A percentile compares a stretch with the other conserved stretches of the same genome.
phyloP scores from a whole-genome alignment of 2,797 vertebrate genomes.

The Distichodus sexfasciatus region DNA sequence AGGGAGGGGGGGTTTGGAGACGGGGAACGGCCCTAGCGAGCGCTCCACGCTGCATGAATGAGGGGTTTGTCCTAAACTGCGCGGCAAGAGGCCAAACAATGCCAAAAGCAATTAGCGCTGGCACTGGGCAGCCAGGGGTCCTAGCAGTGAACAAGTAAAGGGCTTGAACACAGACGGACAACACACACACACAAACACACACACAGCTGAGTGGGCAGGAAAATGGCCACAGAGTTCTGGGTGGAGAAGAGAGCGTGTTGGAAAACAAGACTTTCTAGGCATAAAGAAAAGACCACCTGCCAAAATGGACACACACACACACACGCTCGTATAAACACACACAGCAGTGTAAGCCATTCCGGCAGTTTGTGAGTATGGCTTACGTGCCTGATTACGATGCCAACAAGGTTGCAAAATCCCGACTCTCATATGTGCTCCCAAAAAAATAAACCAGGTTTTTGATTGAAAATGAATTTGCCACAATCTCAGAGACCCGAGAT shows the following conservation, averaged over 20 bases:
- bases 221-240: conserved; percentile 28
- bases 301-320: conserved; percentile 43
- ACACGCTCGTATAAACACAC: conserved; percentile 43
- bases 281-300: conserved; percentile 11
- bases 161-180: conserved; percentile 57
- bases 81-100: conserved; percentile 83
- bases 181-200: conserved; percentile 14
- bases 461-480: no score
- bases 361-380: no score
- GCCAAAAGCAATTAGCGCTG: conserved; percentile 89
- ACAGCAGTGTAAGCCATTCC: no score
- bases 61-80: conserved; percentile 90
- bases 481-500: no score
- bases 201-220: conserved; percentile 2
- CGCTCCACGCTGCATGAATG: conserved; percentile 86
- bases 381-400: no score
- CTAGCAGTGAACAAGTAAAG: conserved; percentile 66
- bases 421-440: no score
- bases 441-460: no score
- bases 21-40: conserved; percentile 82
- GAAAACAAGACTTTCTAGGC: conserved; percentile 6
- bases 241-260: conserved; percentile 26
- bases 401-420: no score
- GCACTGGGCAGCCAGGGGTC: conserved; percentile 69
- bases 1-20: conserved; percentile 48